phyloP scores from a whole-genome alignment of 2,888 invertebrate genomes.

The Toxonevra muliebris region DNA sequence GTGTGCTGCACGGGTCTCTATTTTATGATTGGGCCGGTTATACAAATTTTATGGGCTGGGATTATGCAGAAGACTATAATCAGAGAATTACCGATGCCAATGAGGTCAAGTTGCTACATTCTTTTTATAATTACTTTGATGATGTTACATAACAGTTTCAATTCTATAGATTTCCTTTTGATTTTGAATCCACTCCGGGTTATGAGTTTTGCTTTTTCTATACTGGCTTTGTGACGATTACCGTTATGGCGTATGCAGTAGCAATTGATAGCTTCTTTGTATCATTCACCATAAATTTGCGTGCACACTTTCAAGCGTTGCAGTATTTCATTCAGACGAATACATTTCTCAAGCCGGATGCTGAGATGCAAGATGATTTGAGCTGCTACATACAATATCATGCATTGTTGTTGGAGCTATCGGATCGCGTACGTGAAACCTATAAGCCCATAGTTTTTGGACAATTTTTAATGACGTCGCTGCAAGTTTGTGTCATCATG shows the following conservation, averaged over 20 bases:
- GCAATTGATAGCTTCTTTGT: conserved; percentile 59
- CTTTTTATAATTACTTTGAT: too few species aligned
- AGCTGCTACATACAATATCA: conserved; percentile 51
- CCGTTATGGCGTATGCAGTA: conserved; percentile 52
- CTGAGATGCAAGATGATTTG: conserved; percentile 40
- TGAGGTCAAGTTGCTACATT: conserved; percentile 49
- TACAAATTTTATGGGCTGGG: conserved; percentile 45
- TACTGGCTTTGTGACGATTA: conserved; percentile 46
- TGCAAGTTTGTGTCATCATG: conserved; percentile 60
- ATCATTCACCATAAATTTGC: conserved; percentile 56
- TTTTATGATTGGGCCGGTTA: conserved; percentile 55
- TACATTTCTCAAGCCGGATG: conserved; percentile 35
- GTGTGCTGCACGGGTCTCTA: conserved; percentile 54
- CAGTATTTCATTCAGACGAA: conserved; percentile 46
- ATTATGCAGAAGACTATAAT: conserved; percentile 36
- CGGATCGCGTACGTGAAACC: conserved; percentile 45
- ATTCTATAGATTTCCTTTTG: conserved; percentile 53
- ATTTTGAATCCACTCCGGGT: conserved; percentile 51
- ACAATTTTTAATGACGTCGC: conserved; percentile 60
- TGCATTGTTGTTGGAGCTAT: conserved; percentile 47
- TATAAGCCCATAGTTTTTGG: conserved; percentile 59
- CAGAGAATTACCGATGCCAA: conserved; percentile 57
- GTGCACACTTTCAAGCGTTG: conserved; percentile 54
- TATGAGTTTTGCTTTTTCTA: conserved; percentile 53
- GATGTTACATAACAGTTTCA: neutral